These are phyloP conservation scores for Drosophila peninsularis DNA, from an alignment of 2,888 invertebrate genomes.

Conservation along the genomic window DNA sequence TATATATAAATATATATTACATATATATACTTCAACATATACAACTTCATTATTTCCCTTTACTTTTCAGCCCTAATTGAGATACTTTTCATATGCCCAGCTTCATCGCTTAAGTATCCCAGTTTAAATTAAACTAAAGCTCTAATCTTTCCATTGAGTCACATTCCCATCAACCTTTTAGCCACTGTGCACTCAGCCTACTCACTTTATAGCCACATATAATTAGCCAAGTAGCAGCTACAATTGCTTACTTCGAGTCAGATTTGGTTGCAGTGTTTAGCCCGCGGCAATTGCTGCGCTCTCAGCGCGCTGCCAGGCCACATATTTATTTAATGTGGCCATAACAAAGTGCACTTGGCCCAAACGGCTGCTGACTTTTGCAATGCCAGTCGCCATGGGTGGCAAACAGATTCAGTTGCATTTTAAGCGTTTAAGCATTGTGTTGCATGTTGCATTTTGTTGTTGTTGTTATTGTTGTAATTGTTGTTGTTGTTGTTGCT, in stretches of 20 bases:
- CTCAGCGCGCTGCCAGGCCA: not conserved
- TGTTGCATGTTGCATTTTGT: constrained; percentile 25
- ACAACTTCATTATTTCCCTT: not conserved
- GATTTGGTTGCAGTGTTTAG: constrained; percentile 4
- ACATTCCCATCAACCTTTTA: not conserved
- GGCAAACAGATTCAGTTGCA: constrained; percentile 56
- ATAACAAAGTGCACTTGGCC: constrained; percentile 60
- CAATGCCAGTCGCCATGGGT: constrained; percentile 57
- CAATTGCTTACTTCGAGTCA: not conserved
- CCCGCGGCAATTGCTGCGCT: constrained; percentile 1
- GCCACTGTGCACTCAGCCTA: not conserved
- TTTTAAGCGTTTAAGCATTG: constrained; percentile 54
- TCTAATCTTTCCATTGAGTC: not conserved
- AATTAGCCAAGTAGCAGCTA: constrained; percentile 5
- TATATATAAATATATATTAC: too few species aligned
- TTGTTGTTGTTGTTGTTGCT: constrained; percentile 33
- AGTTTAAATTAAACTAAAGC: not conserved
- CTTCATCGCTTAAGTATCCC: too few species aligned
- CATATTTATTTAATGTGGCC: constrained; percentile 56
- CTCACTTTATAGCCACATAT: not conserved
- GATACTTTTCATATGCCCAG: not conserved
- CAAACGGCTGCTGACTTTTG: constrained; percentile 38
- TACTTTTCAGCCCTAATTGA: not conserved
- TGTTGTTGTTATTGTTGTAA: constrained; percentile 30
- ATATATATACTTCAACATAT: too few species aligned